Base-by-base conservation (phyloP, 2,113 vertebrate genomes). In the Cebus imitator region DNA sequence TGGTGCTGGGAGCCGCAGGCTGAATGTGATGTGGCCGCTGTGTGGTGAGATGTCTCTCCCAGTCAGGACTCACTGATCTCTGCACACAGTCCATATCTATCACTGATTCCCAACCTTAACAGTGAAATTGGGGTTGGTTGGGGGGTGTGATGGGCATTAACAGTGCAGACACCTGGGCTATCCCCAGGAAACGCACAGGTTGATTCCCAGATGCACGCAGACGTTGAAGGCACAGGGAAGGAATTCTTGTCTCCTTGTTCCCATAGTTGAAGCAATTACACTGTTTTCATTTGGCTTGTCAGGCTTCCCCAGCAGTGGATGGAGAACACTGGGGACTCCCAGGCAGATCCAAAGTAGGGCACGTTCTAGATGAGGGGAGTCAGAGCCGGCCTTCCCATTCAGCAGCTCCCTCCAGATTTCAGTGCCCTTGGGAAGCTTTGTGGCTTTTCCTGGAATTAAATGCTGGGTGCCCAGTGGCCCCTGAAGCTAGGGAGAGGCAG, bases 341-440 rank as follows among this genome's bases (percentile, higher is more conserved):
- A 2, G 20, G 25, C 70, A 18, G 50, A 10, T 37, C 50, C 37
- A 1, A 8, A 11, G 6, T 0, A 0, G 37, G 50, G 45, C 18
- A 2, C 1, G 0, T 14, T 32, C 86, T 50, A 0, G 12, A 1
- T 14, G 58, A 57, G 7, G 30, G 3, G 1, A 1, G 17, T 5
- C 0, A 8, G n/a, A 48, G 40, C 27, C 0, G 2, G 7, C 21
- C 78, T 27, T 50, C 35, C 86, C 32, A 30, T 4, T 3, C 2
- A 2, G 58, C 76, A 0, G 25, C n/a, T 61, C 12, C 18, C 72
- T 45, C 0, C 13, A 9, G 82, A 37, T 9, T 30, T 37, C 64
- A 16, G 37, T 0, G 0, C 13, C 9, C 13, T 16, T 7, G 6
- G 0, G 20, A 9, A 25, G 68, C 30, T 57, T 5, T 3, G 4